A percentile compares a stretch with the other conserved stretches of the same genome.
Conservation (phyloP, 2,888 invertebrate species). For the Pandemis corylana region DNA sequence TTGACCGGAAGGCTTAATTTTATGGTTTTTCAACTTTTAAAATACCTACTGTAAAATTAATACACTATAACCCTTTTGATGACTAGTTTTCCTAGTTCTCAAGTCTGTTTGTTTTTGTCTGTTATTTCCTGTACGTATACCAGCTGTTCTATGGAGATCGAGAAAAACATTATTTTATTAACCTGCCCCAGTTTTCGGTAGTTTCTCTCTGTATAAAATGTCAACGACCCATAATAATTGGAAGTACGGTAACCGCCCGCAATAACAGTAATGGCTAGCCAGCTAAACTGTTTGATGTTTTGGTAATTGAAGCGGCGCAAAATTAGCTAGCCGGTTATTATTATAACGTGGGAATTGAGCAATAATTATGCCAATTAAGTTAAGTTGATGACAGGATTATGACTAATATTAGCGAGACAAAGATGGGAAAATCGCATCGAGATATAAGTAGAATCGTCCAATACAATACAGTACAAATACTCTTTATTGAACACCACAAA, state of each 20-base stretch:
- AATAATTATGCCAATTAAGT: constrained; percentile 3
- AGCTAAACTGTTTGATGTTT: constrained; percentile 28
- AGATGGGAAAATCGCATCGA: background rate
- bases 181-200: constrained; percentile 1
- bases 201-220: constrained; percentile 22
- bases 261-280: constrained; percentile 35
- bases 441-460: background rate
- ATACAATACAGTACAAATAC: no score
- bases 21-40: background rate
- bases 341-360: background rate
- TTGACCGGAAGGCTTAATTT: background rate
- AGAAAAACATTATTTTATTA: background rate
- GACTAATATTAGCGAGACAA: constrained; percentile 3
- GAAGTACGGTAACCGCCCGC: constrained; percentile 25
- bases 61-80: no score
- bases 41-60: no score
- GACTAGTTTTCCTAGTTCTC: no score
- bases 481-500: no score
- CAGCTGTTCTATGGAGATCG: background rate
- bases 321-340: constrained; percentile 10
- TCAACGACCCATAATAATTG: constrained; percentile 38
- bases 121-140: background rate
- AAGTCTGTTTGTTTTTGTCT: no score
- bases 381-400: background rate
- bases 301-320: constrained; percentile 7